A percentile compares a stretch with the other conserved stretches of the same genome.
These are phyloP conservation scores for Sebastes matsubarae DNA, from an alignment of 2,797 vertebrate species.

Conservation along the genomic window DNA sequence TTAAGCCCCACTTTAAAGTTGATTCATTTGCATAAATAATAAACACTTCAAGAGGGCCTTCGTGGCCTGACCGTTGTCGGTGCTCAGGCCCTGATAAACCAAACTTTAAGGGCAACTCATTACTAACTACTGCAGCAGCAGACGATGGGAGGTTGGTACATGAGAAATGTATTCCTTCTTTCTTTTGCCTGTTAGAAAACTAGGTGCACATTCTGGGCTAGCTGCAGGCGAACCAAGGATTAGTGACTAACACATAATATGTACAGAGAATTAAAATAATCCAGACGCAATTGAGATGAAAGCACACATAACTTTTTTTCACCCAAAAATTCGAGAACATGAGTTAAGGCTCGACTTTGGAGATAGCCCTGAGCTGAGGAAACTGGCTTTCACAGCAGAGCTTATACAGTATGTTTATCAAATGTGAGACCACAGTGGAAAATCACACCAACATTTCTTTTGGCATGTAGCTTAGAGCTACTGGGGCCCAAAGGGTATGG, in stretches of 20 bases:
- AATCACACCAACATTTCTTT: neutral
- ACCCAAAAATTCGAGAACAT: neutral
- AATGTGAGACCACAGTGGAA: constrained; percentile 15
- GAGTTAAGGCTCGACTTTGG: neutral
- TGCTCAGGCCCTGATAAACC: too few relatives aligned
- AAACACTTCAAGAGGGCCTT: too few relatives aligned
- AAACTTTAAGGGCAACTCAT: neutral
- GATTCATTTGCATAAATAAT: neutral
- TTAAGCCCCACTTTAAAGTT: fast-evolving
- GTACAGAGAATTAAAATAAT: constrained; percentile 15
- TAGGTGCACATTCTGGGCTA: neutral
- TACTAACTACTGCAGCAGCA: neutral
- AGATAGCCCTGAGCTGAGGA: constrained; percentile 13
- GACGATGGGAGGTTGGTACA: neutral
- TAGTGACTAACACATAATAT: neutral
- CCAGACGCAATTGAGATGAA: neutral
- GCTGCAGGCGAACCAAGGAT: constrained; percentile 1
- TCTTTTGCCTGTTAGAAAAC: neutral
- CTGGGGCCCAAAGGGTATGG: neutral
- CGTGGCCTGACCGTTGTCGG: too few relatives aligned
- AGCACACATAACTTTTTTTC: neutral
- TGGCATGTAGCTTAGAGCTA: neutral
- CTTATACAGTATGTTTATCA: constrained; percentile 12
- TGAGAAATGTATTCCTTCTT: neutral
- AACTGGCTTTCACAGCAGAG: constrained; percentile 6